Evolutionary conservation across 2,888 invertebrate genomes (phyloP).

Genomic region (Lydus trimaculatus): DNA sequence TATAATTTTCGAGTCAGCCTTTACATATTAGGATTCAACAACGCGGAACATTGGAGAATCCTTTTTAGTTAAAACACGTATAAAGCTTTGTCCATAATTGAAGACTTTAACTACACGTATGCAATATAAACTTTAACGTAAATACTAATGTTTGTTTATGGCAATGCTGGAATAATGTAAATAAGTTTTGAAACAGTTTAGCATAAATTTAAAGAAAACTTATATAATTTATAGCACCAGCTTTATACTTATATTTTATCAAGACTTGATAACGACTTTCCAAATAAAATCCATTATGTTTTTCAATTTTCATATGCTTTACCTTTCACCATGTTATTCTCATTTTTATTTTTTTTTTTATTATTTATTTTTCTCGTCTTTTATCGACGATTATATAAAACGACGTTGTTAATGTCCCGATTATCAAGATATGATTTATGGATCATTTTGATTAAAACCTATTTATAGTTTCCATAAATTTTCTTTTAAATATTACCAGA

Average conservation of each 20-base stretch:
- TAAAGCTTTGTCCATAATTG: slow-evolving; percentile 7
- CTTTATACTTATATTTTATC: slow-evolving; percentile 5
- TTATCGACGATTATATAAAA: background rate
- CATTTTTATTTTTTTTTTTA: background rate
- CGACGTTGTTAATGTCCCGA: slow-evolving; percentile 8
- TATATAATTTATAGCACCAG: slow-evolving; percentile 19
- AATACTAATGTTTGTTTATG: slow-evolving; percentile 31
- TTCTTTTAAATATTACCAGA: background rate
- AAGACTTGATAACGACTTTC: background rate
- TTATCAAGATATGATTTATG: background rate
- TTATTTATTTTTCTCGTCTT: background rate
- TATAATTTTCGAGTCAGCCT: background rate
- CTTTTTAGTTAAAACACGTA: slow-evolving; percentile 5
- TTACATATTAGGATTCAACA: background rate
- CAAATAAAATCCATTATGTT: background rate
- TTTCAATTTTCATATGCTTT: background rate
- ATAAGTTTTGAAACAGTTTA: slow-evolving; percentile 34
- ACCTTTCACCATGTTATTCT: background rate
- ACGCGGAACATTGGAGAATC: background rate
- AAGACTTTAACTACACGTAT: slow-evolving; percentile 21
- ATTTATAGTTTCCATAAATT: slow-evolving; percentile 10
- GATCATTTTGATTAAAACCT: slow-evolving; percentile 7
- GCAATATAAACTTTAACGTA: slow-evolving; percentile 29
- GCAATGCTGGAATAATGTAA: slow-evolving; percentile 28
- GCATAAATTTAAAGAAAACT: slow-evolving; percentile 27